phyloP scores from a whole-genome alignment of 2,797 vertebrate species.

The Rhinatrema bivittatum region DNA sequence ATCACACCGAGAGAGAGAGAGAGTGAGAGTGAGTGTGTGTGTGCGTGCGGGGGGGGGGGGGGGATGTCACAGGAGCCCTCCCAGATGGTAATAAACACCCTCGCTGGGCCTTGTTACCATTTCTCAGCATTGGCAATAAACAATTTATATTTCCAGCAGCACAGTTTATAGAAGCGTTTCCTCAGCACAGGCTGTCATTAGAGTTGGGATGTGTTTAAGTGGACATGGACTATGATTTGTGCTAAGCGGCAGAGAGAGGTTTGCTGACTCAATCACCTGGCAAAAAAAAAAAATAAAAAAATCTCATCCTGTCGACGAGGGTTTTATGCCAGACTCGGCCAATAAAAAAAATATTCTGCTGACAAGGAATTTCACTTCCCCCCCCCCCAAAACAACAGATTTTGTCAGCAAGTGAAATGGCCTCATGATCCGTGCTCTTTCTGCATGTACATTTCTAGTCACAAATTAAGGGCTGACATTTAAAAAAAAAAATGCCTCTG shows the following conservation, averaged over 20 bases:
- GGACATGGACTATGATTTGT: slow-evolving; percentile 2
- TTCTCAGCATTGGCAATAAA: slow-evolving; percentile 17
- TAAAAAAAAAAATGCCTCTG: no score
- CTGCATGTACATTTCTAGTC: no score
- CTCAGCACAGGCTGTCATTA: slow-evolving; percentile 4
- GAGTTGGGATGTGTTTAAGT: slow-evolving; percentile 5
- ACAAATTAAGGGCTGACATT: no score
- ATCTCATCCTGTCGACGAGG: no score
- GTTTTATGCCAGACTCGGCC: no score
- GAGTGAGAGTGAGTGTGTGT: no score
- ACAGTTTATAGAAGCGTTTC: background rate
- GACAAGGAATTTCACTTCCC: slow-evolving; percentile 19
- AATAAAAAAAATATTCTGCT: slow-evolving; percentile 1
- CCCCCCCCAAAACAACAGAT: no score
- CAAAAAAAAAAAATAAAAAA: no score
- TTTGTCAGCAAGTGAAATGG: no score
- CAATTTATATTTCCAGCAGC: slow-evolving; percentile 1
- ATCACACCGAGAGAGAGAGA: background rate
- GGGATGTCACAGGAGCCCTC: background rate
- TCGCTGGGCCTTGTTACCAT: background rate
- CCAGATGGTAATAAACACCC: background rate
- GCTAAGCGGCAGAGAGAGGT: slow-evolving; percentile 2
- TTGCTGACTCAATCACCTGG: slow-evolving; percentile 6
- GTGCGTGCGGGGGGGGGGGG: background rate
- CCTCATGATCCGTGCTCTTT: no score